These are phyloP conservation scores for Gymnosoma rotundatum DNA, from an alignment of 2,888 invertebrate genomes.

Conservation along the genomic window DNA sequence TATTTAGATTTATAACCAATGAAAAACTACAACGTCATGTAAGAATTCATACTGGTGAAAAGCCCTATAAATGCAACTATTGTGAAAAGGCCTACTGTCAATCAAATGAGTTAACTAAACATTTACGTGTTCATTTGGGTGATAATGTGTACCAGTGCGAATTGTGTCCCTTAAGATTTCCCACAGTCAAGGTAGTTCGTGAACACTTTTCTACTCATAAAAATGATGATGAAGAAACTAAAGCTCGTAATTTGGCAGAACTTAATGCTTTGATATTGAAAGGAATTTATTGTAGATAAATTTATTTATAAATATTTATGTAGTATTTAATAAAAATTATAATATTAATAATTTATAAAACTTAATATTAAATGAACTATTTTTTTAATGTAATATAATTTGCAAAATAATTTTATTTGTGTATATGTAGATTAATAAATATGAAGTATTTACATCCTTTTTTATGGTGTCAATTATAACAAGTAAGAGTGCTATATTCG, in stretches of 20 bases:
- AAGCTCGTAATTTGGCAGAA: constrained; percentile 60
- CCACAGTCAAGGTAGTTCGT: constrained; percentile 68
- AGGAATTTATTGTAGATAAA: constrained; percentile 60
- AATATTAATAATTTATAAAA: neutral
- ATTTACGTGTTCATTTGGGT: constrained; percentile 83
- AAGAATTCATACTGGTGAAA: constrained; percentile 84
- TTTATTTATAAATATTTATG: neutral
- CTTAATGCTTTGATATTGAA: constrained; percentile 58
- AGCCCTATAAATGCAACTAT: constrained; percentile 72
- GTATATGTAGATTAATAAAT: too few species aligned
- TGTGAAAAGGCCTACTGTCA: constrained; percentile 72
- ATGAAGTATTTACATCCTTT: too few species aligned
- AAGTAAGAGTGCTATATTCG: too few species aligned
- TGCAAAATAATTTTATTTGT: too few species aligned
- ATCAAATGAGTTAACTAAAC: constrained; percentile 76
- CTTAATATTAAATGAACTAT: too few species aligned
- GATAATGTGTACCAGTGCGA: constrained; percentile 84
- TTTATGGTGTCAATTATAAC: too few species aligned
- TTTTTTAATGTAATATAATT: too few species aligned
- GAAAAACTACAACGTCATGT: constrained; percentile 84
- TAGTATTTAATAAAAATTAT: neutral
- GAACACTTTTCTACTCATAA: constrained; percentile 71
- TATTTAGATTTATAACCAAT: constrained; percentile 83
- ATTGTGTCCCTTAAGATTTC: constrained; percentile 73
- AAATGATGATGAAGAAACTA: constrained; percentile 70